Percentiles rank a stretch among this genome's conserved stretches.
Conservation (phyloP, 2,113 vertebrate genomes). For the Collichthys lucidus region DNA sequence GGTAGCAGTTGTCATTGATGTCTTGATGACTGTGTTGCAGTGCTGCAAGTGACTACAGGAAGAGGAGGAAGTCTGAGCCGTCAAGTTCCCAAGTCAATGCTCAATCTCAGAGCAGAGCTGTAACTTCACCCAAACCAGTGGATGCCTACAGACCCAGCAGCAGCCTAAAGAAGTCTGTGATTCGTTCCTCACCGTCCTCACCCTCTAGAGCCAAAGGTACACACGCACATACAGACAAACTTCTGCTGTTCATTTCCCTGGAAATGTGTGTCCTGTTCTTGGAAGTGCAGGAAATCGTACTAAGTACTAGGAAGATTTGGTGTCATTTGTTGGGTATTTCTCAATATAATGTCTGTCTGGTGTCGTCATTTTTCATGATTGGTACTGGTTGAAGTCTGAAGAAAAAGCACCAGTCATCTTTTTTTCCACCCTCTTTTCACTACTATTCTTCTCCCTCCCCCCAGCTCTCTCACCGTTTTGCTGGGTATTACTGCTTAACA, state of each 20-base stretch:
- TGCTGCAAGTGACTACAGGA: slow-evolving; percentile 92
- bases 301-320: not conserved
- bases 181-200: slow-evolving; percentile 94
- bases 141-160: slow-evolving; percentile 85
- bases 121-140: slow-evolving; percentile 74
- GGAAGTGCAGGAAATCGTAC: too few species aligned
- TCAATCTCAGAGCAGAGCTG: slow-evolving; percentile 80
- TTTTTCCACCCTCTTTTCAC: slow-evolving; percentile 25
- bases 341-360: slow-evolving; percentile 16
- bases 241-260: not conserved
- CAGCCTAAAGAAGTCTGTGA: slow-evolving; percentile 87
- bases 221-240: not conserved
- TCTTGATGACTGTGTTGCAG: slow-evolving; percentile 77
- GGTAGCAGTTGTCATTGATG: slow-evolving; percentile 12
- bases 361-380: slow-evolving; percentile 15
- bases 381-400: slow-evolving; percentile 28
- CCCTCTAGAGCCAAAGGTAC: slow-evolving; percentile 96
- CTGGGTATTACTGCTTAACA: slow-evolving; percentile 86
- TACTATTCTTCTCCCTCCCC: slow-evolving; percentile 17
- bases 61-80: slow-evolving; percentile 97
- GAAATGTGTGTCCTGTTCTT: slow-evolving; percentile 4
- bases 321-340: slow-evolving; percentile 26
- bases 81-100: slow-evolving; percentile 85
- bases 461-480: slow-evolving; percentile 63
- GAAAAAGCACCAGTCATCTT: slow-evolving; percentile 17